Evolutionary conservation across 2,113 vertebrate species (phyloP).

Genomic region (Lampris incognitus): DNA sequence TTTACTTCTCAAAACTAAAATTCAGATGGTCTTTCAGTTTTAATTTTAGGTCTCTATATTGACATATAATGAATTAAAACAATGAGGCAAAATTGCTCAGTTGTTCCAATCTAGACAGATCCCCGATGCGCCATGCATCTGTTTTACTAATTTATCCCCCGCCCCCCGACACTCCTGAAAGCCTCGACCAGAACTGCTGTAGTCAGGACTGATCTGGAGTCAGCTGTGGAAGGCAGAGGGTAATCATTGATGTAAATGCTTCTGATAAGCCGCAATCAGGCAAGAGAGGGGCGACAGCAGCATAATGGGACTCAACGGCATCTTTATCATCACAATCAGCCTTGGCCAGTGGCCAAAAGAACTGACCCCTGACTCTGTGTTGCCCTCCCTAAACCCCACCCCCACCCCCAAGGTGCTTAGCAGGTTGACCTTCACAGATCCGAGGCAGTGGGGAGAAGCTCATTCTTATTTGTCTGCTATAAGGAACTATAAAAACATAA

Average conservation of each 20-base stretch:
- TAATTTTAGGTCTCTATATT: too few relatives aligned
- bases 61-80: too few relatives aligned
- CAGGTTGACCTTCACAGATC: conserved; percentile 24
- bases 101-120: too few relatives aligned
- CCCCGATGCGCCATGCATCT: neutral
- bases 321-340: conserved; percentile 66
- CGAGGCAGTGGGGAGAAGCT: neutral
- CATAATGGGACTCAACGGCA: conserved; percentile 67
- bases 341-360: conserved; percentile 58
- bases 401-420: neutral
- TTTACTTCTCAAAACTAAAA: too few relatives aligned
- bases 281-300: conserved; percentile 66
- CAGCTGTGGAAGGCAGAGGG: conserved; percentile 28
- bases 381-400: conserved; percentile 45
- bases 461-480: too few relatives aligned
- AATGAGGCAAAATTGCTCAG: too few relatives aligned
- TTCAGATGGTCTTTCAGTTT: too few relatives aligned
- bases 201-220: conserved; percentile 21
- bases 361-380: conserved; percentile 64
- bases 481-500: too few relatives aligned
- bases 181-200: neutral
- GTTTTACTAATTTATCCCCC: neutral
- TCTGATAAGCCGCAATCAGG: conserved; percentile 73
- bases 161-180: neutral
- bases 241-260: conserved; percentile 61